phyloP scores from a whole-genome alignment of 2,797 vertebrate species.

The Arnoldichthys spilopterus region DNA sequence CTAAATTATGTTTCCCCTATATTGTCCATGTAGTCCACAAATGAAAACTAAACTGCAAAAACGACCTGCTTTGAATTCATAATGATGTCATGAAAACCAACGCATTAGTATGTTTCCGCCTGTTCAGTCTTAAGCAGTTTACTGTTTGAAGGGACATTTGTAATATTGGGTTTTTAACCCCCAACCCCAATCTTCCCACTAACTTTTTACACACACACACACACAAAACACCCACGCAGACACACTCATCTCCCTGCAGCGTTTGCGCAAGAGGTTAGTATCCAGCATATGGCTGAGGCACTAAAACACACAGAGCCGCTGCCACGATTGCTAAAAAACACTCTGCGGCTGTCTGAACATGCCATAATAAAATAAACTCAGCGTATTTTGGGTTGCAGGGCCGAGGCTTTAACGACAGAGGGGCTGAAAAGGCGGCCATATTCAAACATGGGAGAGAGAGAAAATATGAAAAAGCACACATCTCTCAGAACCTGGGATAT shows the following conservation, averaged over 20 bases:
- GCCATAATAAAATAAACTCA: conserved; percentile 83
- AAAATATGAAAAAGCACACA: conserved; percentile 62
- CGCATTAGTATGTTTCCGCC: no score
- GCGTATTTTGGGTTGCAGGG: conserved; percentile 73
- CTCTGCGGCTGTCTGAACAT: conserved; percentile 82
- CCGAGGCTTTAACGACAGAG: conserved; percentile 82
- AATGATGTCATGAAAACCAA: no score
- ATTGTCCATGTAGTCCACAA: no score
- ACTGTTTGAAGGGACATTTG: no score
- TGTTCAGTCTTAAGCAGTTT: no score
- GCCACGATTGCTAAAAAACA: conserved; percentile 79
- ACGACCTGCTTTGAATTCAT: no score
- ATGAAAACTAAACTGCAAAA: no score
- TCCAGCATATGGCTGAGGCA: conserved; percentile 80
- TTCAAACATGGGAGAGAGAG: conserved; percentile 70
- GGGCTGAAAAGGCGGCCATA: conserved; percentile 78
- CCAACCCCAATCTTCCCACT: conserved; percentile 50
- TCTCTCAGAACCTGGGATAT: conserved; percentile 71
- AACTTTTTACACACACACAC: conserved; percentile 35
- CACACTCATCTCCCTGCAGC: conserved; percentile 62
- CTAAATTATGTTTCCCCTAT: no score
- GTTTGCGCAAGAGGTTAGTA: conserved; percentile 81
- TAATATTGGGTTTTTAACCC: no score
- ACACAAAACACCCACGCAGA: conserved; percentile 45
- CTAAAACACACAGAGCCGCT: conserved; percentile 82